Evolutionary conservation across 2,797 vertebrate species (phyloP), one percentile per base, ranked within the genome.

Genomic region (Mastacembelus armatus): DNA sequence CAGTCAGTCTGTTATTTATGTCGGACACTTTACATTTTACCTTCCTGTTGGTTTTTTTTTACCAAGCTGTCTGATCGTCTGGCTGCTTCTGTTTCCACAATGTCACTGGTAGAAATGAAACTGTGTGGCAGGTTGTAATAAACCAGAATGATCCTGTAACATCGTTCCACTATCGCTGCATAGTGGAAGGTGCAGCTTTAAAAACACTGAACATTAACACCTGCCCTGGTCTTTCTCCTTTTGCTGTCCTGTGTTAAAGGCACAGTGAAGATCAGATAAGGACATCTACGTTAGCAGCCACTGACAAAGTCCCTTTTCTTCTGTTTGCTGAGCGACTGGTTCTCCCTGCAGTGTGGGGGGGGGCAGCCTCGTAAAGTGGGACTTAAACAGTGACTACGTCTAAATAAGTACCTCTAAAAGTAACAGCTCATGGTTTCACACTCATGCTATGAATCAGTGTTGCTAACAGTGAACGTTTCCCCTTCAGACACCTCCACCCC

Each of bases 121-220:
- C 35, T 5, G 15, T 16, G 16, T n/a, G 43, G 60, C 2, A 35
- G 58, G 30, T n/a, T 66, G 10, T 35, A 10, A 56, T 50, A 36
- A 62, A 64, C 33, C 5, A 27, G 16, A 55, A 29, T 36, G 39
- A 38, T 70, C 18, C 39, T 56, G 47, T 26, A 64, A 69, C 49
- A 68, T 55, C 49, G 1, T 91, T 80, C 88, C 83, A 80, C 85
- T 52, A 1, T 0, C 4, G 10, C 32, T 27, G 27, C 9, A 11
- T 1, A 75, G 78, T 60, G 80, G 78, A 85, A 85, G 79, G 83
- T 84, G 61, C 81, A 84, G 76, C 87, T 84, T 74, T 77, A 66
- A 42, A 70, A 85, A 84, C 56, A 10, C 30, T 21, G 24, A 81
- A 70, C 64, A 62, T 51, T 11, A 77, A 75, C 30, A 54, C 71